These are phyloP conservation scores for Falco naumanni DNA, from an alignment of 2,797 vertebrate species.

Conservation along the genomic window DNA sequence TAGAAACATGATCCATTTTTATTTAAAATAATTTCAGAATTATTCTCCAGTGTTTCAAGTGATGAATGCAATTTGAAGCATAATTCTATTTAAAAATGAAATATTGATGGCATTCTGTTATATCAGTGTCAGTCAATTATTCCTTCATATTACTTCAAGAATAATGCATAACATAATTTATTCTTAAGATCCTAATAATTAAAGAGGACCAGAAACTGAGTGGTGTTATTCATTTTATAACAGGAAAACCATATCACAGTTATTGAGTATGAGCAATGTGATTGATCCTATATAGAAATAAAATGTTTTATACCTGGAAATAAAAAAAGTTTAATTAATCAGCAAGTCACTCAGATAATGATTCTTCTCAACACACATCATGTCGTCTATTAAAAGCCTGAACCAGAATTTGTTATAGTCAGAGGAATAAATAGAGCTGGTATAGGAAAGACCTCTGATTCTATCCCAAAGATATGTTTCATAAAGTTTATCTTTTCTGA, in stretches of 20 bases:
- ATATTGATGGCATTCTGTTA: conserved; percentile 5
- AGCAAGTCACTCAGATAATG: neutral
- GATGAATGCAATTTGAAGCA: neutral
- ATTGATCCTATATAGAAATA: neutral
- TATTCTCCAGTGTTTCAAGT: neutral
- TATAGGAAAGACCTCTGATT: neutral
- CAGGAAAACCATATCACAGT: neutral
- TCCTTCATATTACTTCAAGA: conserved; percentile 1
- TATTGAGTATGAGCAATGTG: neutral
- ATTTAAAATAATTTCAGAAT: neutral
- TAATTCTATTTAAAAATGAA: conserved; percentile 40
- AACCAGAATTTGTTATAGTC: neutral
- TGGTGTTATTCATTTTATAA: neutral
- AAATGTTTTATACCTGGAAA: neutral
- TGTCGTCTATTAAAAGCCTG: neutral
- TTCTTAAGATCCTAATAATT: conserved; percentile 41
- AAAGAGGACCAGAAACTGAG: neutral
- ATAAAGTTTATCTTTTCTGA: neutral
- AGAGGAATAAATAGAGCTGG: neutral
- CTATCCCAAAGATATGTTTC: neutral
- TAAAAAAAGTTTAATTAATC: neutral
- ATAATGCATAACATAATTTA: neutral
- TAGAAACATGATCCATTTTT: neutral
- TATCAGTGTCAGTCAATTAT: conserved; percentile 17
- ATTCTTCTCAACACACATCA: neutral